Percentiles rank a stretch among this genome's conserved stretches.
Conservation (phyloP, 2,888 invertebrate species). For the Spilosoma lubricipeda region DNA sequence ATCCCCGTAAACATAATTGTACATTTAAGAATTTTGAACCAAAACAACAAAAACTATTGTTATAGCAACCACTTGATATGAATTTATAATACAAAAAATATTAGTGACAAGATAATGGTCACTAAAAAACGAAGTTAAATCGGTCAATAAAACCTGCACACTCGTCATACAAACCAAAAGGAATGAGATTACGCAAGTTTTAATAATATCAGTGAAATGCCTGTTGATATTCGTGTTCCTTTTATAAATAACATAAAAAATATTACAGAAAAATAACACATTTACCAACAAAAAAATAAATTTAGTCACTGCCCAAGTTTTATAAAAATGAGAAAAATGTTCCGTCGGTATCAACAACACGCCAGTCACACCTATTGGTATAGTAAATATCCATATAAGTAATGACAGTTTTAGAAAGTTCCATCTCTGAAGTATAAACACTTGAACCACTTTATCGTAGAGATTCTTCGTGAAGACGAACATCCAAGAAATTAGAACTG, state of each 20-base stretch:
- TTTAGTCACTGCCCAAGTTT: constrained; percentile 58
- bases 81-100: constrained; percentile 46
- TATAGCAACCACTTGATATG: constrained; percentile 48
- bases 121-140: constrained; percentile 49
- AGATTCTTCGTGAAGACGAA: constrained; percentile 72
- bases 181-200: constrained; percentile 57
- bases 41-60: constrained; percentile 51
- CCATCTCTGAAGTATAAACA: constrained; percentile 55
- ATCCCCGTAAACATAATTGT: not conserved
- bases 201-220: constrained; percentile 37
- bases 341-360: constrained; percentile 30
- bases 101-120: not conserved
- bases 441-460: constrained; percentile 70
- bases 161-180: constrained; percentile 65
- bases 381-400: constrained; percentile 58
- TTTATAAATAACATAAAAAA: constrained; percentile 62
- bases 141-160: constrained; percentile 66
- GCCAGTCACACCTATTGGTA: constrained; percentile 60
- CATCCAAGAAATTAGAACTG: constrained; percentile 68
- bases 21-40: constrained; percentile 23
- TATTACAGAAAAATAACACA: constrained; percentile 60
- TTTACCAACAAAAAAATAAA: constrained; percentile 63
- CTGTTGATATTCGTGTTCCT: constrained; percentile 21
- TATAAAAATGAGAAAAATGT: constrained; percentile 44
- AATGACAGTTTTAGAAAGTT: constrained; percentile 52